Evolutionary conservation across 92 coral and sea anemone species (phyloP), one percentile per base, ranked within the genome.

Genomic region (Heteractis magnifica): DNA sequence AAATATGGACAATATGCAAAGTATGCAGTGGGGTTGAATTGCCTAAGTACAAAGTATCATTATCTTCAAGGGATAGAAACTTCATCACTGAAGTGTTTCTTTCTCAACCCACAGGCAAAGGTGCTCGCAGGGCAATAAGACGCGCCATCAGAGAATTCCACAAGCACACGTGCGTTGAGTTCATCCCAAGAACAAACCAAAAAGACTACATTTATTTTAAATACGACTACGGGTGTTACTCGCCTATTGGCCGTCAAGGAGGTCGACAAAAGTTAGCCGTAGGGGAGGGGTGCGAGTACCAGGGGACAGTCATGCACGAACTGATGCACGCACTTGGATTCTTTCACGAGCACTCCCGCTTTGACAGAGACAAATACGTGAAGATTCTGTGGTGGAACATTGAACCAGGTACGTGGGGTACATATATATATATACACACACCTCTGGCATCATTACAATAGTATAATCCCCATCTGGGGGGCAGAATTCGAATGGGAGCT

Each of bases 241-340:
- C 98, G 44, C 87, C 94, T 19, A 94, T 94, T 85, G 98, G 98
- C 14, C 96, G 98, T 5, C 94, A 94, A 74, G 97, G 98, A 77
- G 98, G 97, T 20, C 86, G 81, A 21, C 98, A 94, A 72, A 87
- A 89, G 78, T 51, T 94, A 73, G 91, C 98, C 52, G 94, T 94
- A 14, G 98, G 98, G 21, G 92, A 94, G 72, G 98, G 97, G 52
- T 94, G 98, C 44, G 97, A 93, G 51, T 89, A 87, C 89, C 84
- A 88, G 71, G 97, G 98, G 7, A 90, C 96, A 6, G 91, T 93
- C 10, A 87, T 94, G 83, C 97, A 94, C 84, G 98, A 94, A 84
- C 78, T 94, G 74, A 93, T 94, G 98, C 98, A 94, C 58, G 88
- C 97, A 19, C 82, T 94, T 0, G 98, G 98, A 1, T 94, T 94